Base-by-base conservation (phyloP, 2,797 vertebrate genomes). In the Halcyon badia region DNA sequence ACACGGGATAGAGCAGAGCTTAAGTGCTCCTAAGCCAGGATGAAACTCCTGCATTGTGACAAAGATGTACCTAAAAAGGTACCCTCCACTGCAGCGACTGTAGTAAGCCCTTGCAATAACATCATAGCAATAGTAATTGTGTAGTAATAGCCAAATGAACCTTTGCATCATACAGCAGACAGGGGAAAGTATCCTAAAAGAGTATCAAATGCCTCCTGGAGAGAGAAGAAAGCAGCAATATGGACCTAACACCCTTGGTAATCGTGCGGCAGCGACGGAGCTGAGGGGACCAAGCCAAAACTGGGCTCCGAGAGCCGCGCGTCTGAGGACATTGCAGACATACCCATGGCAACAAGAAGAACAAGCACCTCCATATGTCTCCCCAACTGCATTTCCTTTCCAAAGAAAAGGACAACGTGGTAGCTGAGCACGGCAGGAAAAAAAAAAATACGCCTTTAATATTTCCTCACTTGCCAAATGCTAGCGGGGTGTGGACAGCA, bases 331-430 rank as follows among this genome's bases (percentile, higher is more conserved):
- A 20, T 73, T 15, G 72, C 90, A 93, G 94, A 51, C 88, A 94
- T 80, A 92, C 96, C 93, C 94, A 95, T 80, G 86, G 95, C 94
- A 95, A 97, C 94, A 14, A 95, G 94, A 96, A 97, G 94, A 97
- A 97, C 94, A 94, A 96, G 95, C 80, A 56, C 89, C 83, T 95
- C 95, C 96, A 93, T 95, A 88, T 94, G 94, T 82, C 85, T 93
- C 66, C 91, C 94, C 91, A 88, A 84, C 91, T 82, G 95, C 83
- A 78, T 60, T 87, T 83, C 86, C 83, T 76, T 91, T 64, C 95
- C 85, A 95, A 91, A 94, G 87, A 96, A 95, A 95, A 95, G 94
- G 96, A 76, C 96, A 97, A 90, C 60, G 56, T 57, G 73, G 72
- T 65, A 83, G 77, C 76, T 25, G 87, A 95, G 80, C 70, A 44